Evolutionary conservation across 2,888 invertebrate genomes (phyloP).

Genomic region (Notocelia uddmanniana): DNA sequence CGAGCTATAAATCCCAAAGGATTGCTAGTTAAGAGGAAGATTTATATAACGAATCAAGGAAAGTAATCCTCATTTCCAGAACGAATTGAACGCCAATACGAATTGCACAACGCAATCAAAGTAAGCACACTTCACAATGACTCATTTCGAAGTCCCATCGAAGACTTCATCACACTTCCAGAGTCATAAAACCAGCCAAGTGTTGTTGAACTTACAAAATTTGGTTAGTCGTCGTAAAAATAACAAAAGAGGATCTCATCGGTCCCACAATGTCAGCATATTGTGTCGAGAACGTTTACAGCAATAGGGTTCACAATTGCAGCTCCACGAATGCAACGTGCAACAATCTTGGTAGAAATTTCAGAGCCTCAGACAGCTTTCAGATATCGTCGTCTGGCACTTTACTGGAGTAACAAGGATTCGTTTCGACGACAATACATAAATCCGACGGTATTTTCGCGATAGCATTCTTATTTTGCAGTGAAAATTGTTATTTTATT

Average conservation of each 20-base stretch:
- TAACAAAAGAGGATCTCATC: slow-evolving; percentile 35
- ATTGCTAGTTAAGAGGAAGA: not conserved
- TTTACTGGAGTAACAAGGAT: slow-evolving; percentile 41
- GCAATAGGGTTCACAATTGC: slow-evolving; percentile 32
- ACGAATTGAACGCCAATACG: not conserved
- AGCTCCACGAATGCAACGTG: slow-evolving; percentile 16
- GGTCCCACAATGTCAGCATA: slow-evolving; percentile 32
- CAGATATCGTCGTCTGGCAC: slow-evolving; percentile 33
- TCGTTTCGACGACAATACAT: slow-evolving; percentile 17
- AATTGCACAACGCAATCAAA: slow-evolving; percentile 5
- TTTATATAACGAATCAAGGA: not conserved
- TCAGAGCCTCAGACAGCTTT: slow-evolving; percentile 38
- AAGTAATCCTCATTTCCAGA: not conserved
- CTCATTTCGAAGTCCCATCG: not conserved
- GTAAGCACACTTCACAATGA: not conserved
- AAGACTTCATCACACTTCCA: not conserved
- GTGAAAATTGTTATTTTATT: slow-evolving; percentile 19
- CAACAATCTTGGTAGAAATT: slow-evolving; percentile 32
- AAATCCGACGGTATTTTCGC: slow-evolving; percentile 14
- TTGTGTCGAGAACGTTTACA: slow-evolving; percentile 14
- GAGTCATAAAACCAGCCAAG: not conserved
- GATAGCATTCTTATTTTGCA: slow-evolving; percentile 7
- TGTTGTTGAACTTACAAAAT: slow-evolving; percentile 3
- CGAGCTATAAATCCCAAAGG: not conserved
- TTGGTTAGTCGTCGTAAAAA: slow-evolving; percentile 30